These are phyloP conservation scores for Holothuria leucospilota DNA, from an alignment of 53 echinoderm and acorn worm genomes.

Conservation along the genomic window DNA sequence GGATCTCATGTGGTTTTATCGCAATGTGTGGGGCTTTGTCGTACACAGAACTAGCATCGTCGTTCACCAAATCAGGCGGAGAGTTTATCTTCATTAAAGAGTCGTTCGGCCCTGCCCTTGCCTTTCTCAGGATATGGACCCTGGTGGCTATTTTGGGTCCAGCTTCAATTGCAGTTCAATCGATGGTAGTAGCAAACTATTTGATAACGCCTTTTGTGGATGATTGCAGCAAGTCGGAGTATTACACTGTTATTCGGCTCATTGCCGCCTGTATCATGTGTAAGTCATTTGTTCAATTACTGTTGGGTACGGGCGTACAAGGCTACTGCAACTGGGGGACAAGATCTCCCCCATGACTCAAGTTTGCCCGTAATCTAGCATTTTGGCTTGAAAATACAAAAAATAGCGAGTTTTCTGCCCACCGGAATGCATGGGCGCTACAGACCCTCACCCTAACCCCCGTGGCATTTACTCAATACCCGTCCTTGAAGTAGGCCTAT, in stretches of 20 bases:
- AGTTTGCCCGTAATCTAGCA: too few species aligned
- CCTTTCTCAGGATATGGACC: constrained; percentile 66
- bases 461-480: too few species aligned
- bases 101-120: constrained; percentile 61
- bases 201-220: constrained; percentile 57
- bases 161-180: constrained; percentile 49
- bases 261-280: constrained; percentile 63
- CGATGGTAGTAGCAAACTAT: constrained; percentile 64
- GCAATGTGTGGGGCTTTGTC: constrained; percentile 74
- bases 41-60: constrained; percentile 75
- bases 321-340: too few species aligned
- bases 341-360: background rate
- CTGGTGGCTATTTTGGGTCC: constrained; percentile 61
- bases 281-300: constrained; percentile 18
- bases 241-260: constrained; percentile 28
- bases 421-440: too few species aligned
- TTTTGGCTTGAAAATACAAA: too few species aligned
- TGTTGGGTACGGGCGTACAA: too few species aligned
- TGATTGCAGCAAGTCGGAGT: constrained; percentile 38
- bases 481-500: too few species aligned
- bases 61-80: constrained; percentile 83
- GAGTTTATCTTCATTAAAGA: constrained; percentile 70
- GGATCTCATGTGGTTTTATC: constrained; percentile 56
- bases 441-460: too few species aligned
- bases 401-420: too few species aligned